phyloP scores from a whole-genome alignment of 2,113 vertebrate genomes.

The Bagarius yarrelli region DNA sequence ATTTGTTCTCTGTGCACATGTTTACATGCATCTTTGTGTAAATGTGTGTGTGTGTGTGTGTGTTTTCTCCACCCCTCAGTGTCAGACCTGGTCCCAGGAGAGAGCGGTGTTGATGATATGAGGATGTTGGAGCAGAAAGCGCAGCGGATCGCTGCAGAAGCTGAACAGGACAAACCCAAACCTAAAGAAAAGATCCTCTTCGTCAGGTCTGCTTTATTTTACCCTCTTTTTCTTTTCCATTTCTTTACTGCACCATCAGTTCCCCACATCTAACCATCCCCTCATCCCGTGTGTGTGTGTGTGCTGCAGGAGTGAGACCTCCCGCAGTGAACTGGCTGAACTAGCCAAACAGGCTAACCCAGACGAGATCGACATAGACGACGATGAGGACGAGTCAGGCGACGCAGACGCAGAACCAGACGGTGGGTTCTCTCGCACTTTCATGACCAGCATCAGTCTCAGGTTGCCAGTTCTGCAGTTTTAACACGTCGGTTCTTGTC shows the following conservation, averaged over 20 bases:
- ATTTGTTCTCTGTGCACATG: no score
- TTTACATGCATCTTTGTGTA: no score
- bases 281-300: not conserved
- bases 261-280: not conserved
- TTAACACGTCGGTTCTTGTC: constrained; percentile 19
- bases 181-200: constrained; percentile 90
- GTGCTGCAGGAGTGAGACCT: constrained; percentile 79
- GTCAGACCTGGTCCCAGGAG: constrained; percentile 83
- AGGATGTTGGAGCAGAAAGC: constrained; percentile 87
- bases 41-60: not conserved
- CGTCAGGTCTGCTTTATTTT: constrained; percentile 74
- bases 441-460: not conserved
- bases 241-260: not conserved
- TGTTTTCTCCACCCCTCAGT: constrained; percentile 64
- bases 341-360: constrained; percentile 86
- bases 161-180: constrained; percentile 80
- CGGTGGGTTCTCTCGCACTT: constrained; percentile 64
- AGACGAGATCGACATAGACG: constrained; percentile 86
- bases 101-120: constrained; percentile 87
- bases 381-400: constrained; percentile 74
- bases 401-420: constrained; percentile 80
- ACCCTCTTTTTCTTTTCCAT: not conserved
- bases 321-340: constrained; percentile 83
- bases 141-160: constrained; percentile 82
- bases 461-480: not conserved